These are phyloP conservation scores for Athetis lepigone DNA, from an alignment of 2,888 invertebrate genomes.

Conservation along the genomic window DNA sequence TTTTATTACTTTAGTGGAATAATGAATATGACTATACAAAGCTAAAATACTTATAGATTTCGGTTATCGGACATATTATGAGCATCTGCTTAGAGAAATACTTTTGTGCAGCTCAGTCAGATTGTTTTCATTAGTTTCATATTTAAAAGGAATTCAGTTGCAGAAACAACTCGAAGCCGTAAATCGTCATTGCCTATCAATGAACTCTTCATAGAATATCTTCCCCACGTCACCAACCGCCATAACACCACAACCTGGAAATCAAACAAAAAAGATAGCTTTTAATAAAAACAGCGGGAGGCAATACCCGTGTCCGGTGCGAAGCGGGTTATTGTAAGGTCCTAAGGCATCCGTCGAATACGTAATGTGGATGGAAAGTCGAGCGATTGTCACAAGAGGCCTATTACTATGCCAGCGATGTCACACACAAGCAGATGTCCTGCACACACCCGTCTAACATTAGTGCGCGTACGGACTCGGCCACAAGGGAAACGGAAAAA, in stretches of 20 bases:
- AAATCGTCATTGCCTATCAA: not conserved
- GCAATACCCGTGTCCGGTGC: slow-evolving; percentile 62
- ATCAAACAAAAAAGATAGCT: slow-evolving; percentile 54
- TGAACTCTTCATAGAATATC: not conserved
- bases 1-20: not conserved
- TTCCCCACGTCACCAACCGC: slow-evolving; percentile 2
- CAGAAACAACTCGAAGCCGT: not conserved
- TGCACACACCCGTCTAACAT: slow-evolving; percentile 66
- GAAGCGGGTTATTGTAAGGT: slow-evolving; percentile 67
- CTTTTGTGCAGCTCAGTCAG: not conserved
- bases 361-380: slow-evolving; percentile 82
- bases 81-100: not conserved
- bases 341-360: slow-evolving; percentile 72
- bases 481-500: slow-evolving; percentile 20
- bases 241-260: slow-evolving; percentile 50
- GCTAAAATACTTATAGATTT: not conserved
- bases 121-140: not conserved
- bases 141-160: not conserved
- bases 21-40: not conserved
- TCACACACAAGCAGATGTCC: slow-evolving; percentile 76
- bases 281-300: slow-evolving; percentile 59
- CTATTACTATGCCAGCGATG: slow-evolving; percentile 79
- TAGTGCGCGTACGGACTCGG: slow-evolving; percentile 59
- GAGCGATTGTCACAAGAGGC: slow-evolving; percentile 74
- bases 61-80: not conserved